Percentiles rank a stretch among this genome's conserved stretches.
Conservation (phyloP, 1,140 invertebrate genomes). For the Coelopa frigida region DNA sequence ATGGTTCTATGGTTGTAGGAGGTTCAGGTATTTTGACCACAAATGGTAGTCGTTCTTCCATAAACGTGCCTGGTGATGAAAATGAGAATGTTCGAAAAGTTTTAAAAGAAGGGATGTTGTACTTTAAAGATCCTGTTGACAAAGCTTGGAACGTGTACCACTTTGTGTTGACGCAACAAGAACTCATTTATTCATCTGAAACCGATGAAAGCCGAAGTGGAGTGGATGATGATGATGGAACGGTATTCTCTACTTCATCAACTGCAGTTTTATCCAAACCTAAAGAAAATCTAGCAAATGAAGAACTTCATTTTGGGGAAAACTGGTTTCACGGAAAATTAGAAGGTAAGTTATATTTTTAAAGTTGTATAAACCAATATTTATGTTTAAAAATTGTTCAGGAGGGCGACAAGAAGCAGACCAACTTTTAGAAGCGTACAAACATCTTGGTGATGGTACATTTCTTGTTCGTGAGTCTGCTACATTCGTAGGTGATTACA, state of each 20-base stretch:
- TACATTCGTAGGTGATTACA: conserved; percentile 94
- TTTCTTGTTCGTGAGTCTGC: conserved; percentile 93
- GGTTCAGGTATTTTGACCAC: conserved; percentile 15
- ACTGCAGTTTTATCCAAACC: conserved; percentile 27
- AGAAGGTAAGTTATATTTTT: conserved; percentile 44
- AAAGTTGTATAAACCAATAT: conserved; percentile 35
- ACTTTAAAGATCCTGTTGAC: conserved; percentile 82
- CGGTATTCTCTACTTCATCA: conserved; percentile 18
- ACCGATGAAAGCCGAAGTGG: conserved; percentile 48
- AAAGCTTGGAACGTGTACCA: conserved; percentile 91
- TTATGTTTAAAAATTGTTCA: conserved; percentile 5
- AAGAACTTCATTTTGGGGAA: conserved; percentile 91
- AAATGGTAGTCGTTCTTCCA: conserved; percentile 22
- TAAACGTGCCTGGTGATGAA: conserved; percentile 37
- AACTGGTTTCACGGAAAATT: conserved; percentile 93
- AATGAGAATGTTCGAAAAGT: conserved; percentile 81
- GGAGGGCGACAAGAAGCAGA: conserved; percentile 64
- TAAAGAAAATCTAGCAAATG: conserved; percentile 48
- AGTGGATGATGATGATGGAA: conserved; percentile 52
- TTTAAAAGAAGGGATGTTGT: conserved; percentile 86
- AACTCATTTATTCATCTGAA: conserved; percentile 69
- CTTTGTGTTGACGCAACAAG: conserved; percentile 85
- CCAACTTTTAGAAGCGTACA: conserved; percentile 62
- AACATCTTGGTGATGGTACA: conserved; percentile 86
- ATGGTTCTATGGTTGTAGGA: conserved; percentile 42